Base-by-base conservation (phyloP, 2,797 vertebrate genomes). In the Netta rufina region DNA sequence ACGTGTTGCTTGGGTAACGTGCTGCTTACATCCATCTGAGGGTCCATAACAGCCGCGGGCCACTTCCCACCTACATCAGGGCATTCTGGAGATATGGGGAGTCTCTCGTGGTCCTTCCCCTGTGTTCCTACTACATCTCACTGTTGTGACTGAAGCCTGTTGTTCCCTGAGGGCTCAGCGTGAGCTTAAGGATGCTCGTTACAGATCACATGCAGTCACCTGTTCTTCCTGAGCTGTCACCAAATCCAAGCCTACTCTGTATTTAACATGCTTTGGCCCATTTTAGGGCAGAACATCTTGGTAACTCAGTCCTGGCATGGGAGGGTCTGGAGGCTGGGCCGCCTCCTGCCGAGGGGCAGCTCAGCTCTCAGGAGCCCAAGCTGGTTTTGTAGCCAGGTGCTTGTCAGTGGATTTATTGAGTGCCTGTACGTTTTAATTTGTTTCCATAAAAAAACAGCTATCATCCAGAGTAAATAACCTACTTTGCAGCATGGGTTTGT, bases 401-500 rank as follows among this genome's bases (percentile, higher is more conserved):
- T 91, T 82, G 84, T 62, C 69, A 62, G 66, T 38, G 83, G 30
- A 49, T 90, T 89, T 89, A 51, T 69, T 47, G 41, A 24, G 25
- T 72, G 19, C 47, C 62, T 73, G 18, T 53, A 45, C 10, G 2
- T 89, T 72, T 69, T 79, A 64, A 77, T 69, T 90, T 57, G 70
- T 88, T 93, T 79, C 73, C 57, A 49, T 84, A 86, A 89, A 90
- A 43, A 80, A 53, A 61, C 36, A 70, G 58, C 53, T 95, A 70
- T 79, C 71, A 71, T 87, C n/a, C 43, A 33, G 73, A 61, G 92
- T 90, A 89, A 85, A 85, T 90, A 92, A 74, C 72, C 78, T 47
- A 76, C 87, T 93, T 92, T 7, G 32, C 11, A 77, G 88, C 64
- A 38, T 85, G 53, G 1, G 6, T 89, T 87, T 93, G 36, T 94